These are phyloP conservation scores for Clavelina lepadiformis DNA, from an alignment of 23 tunicate species.

Conservation along the genomic window DNA sequence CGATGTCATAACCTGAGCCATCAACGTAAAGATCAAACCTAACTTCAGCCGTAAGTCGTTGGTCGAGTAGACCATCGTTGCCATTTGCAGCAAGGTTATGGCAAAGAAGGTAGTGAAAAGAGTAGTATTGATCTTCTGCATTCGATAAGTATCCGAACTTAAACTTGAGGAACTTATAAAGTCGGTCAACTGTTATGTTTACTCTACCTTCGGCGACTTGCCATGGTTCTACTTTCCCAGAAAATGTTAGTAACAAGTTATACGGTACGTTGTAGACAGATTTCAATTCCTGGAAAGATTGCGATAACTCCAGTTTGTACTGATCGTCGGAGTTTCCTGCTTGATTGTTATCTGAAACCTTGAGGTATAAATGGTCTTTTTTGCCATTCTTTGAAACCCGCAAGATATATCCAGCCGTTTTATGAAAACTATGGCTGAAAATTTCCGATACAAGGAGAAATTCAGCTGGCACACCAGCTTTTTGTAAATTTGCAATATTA, in stretches of 20 bases:
- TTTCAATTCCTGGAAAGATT: background rate
- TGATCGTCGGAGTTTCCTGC: background rate
- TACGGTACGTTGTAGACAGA: slow-evolving; percentile 1
- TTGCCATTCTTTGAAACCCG: background rate
- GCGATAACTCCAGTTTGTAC: slow-evolving; percentile 3
- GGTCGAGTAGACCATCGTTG: background rate
- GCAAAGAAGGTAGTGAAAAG: slow-evolving; percentile 4
- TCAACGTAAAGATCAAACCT: background rate
- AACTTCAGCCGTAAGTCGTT: background rate
- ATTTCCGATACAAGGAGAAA: too few species aligned
- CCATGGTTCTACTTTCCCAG: slow-evolving; percentile 11
- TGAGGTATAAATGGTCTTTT: background rate
- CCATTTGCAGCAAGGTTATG: slow-evolving; percentile 3
- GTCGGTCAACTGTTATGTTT: background rate
- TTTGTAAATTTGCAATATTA: too few species aligned
- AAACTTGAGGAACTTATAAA: slow-evolving; percentile 8
- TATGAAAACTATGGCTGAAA: background rate
- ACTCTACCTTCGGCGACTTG: slow-evolving; percentile 4
- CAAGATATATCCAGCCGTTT: background rate
- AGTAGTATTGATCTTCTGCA: background rate
- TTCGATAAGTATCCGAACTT: slow-evolving; percentile 5
- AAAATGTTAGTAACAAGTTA: background rate
- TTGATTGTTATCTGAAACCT: slow-evolving; percentile 1
- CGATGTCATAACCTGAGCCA: slow-evolving; percentile 10
- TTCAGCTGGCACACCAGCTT: too few species aligned